phyloP scores from a whole-genome alignment of 2,797 vertebrate species.

The Psittacula echo region DNA sequence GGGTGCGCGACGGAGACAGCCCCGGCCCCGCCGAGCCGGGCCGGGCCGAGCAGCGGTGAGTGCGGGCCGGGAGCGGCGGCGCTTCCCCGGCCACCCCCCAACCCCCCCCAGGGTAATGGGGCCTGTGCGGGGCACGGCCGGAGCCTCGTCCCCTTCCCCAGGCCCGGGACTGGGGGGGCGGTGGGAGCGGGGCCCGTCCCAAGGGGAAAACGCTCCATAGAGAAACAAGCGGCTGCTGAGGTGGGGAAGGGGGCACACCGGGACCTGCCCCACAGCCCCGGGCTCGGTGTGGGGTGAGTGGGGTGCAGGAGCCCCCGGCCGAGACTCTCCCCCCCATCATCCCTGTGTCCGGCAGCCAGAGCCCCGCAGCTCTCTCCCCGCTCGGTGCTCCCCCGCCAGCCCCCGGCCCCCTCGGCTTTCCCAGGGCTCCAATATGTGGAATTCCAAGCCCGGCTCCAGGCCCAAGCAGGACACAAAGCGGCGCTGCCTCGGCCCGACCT shows the following conservation, averaged over 20 bases:
- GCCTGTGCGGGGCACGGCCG: background rate
- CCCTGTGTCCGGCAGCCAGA: background rate
- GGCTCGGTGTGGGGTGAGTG: background rate
- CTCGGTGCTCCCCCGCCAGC: background rate
- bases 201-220: background rate
- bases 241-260: background rate
- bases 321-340: background rate
- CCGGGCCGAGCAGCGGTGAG: background rate
- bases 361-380: no score
- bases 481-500: fast-evolving
- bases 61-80: background rate
- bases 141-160: background rate
- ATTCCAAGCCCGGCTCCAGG: background rate
- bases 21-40: background rate
- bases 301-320: no score
- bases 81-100: no score
- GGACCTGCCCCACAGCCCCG: background rate
- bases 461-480: background rate
- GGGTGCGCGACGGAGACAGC: background rate
- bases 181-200: background rate
- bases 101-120: no score
- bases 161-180: background rate
- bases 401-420: background rate
- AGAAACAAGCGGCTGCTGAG: background rate
- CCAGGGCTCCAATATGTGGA: background rate